Percentiles rank a stretch among this genome's conserved stretches.
phyloP scores from a whole-genome alignment of 2,888 invertebrate species.

The Acleris cristana region DNA sequence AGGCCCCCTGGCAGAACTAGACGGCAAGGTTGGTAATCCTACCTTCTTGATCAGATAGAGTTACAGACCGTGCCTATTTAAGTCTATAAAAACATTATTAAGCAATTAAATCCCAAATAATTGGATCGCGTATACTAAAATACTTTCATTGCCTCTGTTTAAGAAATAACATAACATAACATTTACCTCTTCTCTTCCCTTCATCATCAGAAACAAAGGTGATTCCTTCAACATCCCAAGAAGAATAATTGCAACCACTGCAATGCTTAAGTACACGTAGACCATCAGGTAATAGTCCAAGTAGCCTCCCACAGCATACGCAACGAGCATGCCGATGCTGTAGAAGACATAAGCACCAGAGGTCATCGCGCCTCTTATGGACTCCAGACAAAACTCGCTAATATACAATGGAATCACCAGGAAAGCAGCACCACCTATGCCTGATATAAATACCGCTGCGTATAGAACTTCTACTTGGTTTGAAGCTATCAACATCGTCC shows the following conservation, averaged over 20 bases:
- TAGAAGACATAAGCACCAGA: constrained; percentile 59
- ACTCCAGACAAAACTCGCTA: constrained; percentile 66
- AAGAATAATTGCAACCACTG: constrained; percentile 48
- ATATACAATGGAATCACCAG: constrained; percentile 60
- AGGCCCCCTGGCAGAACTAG: too few species aligned
- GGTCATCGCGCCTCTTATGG: constrained; percentile 64
- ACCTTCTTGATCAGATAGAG: too few species aligned
- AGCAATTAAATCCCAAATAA: too few species aligned
- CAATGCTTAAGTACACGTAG: constrained; percentile 53
- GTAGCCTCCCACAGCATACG: constrained; percentile 63
- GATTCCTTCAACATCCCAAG: constrained; percentile 59
- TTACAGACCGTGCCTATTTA: too few species aligned
- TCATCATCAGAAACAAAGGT: constrained; percentile 62
- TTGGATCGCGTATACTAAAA: too few species aligned
- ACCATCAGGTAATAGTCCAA: constrained; percentile 58
- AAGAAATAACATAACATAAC: background rate
- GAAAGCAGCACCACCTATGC: constrained; percentile 55
- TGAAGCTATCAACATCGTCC: constrained; percentile 55
- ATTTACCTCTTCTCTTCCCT: constrained; percentile 57
- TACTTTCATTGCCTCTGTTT: too few species aligned
- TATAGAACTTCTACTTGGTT: constrained; percentile 59
- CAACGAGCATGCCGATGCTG: constrained; percentile 60
- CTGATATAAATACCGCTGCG: constrained; percentile 58
- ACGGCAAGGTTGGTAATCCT: too few species aligned
- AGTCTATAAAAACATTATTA: too few species aligned